Percentiles rank a stretch among this genome's conserved stretches.
Evolutionary conservation across 2,113 vertebrate genomes (phyloP).

Genomic region (Steatornis caripensis): DNA sequence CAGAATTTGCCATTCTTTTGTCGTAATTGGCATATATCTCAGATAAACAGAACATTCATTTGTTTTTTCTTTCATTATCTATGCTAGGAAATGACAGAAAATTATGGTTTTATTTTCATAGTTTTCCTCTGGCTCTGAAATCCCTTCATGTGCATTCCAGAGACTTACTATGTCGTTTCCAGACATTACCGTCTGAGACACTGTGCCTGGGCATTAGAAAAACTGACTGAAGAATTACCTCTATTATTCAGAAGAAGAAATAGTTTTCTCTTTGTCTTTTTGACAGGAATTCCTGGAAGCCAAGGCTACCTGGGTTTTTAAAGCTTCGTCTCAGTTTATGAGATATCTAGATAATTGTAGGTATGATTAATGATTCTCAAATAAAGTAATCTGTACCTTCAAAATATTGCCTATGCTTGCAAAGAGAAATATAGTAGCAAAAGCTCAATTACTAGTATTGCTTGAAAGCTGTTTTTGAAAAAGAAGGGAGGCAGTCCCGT

Average conservation of each 20-base stretch:
- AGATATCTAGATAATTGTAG: background rate
- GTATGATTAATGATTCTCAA: background rate
- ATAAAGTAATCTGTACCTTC: background rate
- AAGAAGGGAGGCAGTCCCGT: background rate
- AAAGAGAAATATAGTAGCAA: background rate
- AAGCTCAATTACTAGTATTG: background rate
- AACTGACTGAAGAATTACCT: background rate
- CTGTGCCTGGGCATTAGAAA: background rate
- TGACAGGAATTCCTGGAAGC: conserved; percentile 16
- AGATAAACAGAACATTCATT: background rate
- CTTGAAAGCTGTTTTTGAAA: background rate
- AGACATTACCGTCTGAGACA: background rate
- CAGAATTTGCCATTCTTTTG: background rate
- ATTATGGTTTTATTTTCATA: background rate
- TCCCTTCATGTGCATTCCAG: conserved; percentile 20
- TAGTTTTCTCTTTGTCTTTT: background rate
- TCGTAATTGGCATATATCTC: background rate
- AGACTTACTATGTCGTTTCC: conserved; percentile 21
- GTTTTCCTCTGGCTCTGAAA: conserved; percentile 24
- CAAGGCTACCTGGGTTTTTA: background rate
- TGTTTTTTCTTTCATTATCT: background rate
- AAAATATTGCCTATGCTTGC: background rate
- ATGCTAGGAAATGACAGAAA: background rate
- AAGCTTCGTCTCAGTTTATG: background rate
- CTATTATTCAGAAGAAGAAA: background rate